Evolutionary conservation across 2,888 invertebrate genomes (phyloP).

Genomic region (Trissoscelio sp.): DNA sequence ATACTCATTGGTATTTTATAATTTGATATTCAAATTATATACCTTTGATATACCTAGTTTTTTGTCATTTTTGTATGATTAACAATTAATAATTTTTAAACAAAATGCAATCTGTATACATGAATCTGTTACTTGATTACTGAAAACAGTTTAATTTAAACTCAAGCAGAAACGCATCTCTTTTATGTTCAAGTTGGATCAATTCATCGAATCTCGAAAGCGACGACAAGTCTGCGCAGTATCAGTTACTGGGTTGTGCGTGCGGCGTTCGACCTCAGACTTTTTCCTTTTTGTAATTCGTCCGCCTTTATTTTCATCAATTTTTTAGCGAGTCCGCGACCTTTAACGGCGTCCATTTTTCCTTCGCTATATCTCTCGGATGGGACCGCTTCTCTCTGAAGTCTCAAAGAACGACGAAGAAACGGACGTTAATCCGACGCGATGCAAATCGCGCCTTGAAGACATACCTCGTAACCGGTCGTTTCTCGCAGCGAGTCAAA

Average conservation of each 20-base stretch:
- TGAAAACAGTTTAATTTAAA: slow-evolving; percentile 6
- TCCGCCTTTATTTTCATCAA: slow-evolving; percentile 26
- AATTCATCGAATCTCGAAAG: slow-evolving; percentile 53
- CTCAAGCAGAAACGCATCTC: slow-evolving; percentile 29
- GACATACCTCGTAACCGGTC: slow-evolving; percentile 72
- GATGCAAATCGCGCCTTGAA: slow-evolving; percentile 74
- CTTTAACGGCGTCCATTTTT: slow-evolving; percentile 71
- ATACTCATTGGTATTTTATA: no score
- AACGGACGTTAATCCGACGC: slow-evolving; percentile 74
- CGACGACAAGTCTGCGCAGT: slow-evolving; percentile 55
- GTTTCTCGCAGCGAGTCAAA: slow-evolving; percentile 66
- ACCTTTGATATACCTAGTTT: no score
- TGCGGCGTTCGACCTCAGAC: slow-evolving; percentile 53
- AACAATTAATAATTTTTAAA: no score
- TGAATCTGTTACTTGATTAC: neutral
- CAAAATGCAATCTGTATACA: no score
- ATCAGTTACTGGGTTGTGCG: slow-evolving; percentile 45
- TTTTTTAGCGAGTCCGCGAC: slow-evolving; percentile 70
- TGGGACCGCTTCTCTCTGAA: slow-evolving; percentile 63
- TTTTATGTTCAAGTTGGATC: slow-evolving; percentile 50
- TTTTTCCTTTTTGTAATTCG: slow-evolving; percentile 36
- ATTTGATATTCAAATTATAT: no score
- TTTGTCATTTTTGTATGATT: no score
- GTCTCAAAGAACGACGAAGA: slow-evolving; percentile 67
- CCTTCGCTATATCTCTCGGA: slow-evolving; percentile 50